Conservation (phyloP, 2,797 vertebrate species). For the Urophycis tenuis region DNA sequence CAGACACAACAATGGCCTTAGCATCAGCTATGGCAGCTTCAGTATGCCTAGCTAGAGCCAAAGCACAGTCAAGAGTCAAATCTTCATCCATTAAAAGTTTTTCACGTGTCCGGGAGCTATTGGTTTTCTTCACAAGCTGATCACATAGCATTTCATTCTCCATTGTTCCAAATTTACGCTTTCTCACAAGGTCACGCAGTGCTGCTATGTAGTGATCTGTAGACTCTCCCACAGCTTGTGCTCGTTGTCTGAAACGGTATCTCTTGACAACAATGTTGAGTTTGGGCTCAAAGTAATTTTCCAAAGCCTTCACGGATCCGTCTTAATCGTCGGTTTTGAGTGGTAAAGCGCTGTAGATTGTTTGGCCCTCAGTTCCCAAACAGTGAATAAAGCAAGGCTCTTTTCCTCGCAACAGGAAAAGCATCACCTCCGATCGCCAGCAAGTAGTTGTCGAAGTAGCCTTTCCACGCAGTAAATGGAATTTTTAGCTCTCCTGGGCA, state of each 20-base stretch:
- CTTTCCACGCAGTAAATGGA: slow-evolving; percentile 5
- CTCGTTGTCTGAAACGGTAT: slow-evolving; percentile 24
- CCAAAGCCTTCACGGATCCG: slow-evolving; percentile 13
- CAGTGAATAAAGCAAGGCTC: slow-evolving; percentile 17
- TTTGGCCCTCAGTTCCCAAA: slow-evolving; percentile 26
- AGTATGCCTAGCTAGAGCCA: not conserved
- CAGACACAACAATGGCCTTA: too few species aligned
- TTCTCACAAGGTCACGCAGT: slow-evolving; percentile 19
- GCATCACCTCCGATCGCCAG: slow-evolving; percentile 9
- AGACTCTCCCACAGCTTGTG: slow-evolving; percentile 26
- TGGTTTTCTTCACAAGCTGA: slow-evolving; percentile 12
- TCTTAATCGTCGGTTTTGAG: slow-evolving; percentile 13
- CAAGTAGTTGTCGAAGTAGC: slow-evolving; percentile 19
- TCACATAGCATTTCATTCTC: slow-evolving; percentile 29
- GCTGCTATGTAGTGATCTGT: slow-evolving; percentile 21
- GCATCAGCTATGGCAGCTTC: not conserved
- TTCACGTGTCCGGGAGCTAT: not conserved
- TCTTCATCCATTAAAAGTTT: not conserved
- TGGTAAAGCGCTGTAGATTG: slow-evolving; percentile 2
- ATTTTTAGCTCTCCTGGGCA: slow-evolving; percentile 1
- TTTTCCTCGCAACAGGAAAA: slow-evolving; percentile 22
- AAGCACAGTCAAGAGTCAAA: not conserved
- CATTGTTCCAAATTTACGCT: too few species aligned
- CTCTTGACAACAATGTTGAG: slow-evolving; percentile 17
- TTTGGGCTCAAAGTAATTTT: not conserved